These are phyloP conservation scores for Oophaga pumilio DNA, from an alignment of 2,113 vertebrate genomes.

Conservation along the genomic window DNA sequence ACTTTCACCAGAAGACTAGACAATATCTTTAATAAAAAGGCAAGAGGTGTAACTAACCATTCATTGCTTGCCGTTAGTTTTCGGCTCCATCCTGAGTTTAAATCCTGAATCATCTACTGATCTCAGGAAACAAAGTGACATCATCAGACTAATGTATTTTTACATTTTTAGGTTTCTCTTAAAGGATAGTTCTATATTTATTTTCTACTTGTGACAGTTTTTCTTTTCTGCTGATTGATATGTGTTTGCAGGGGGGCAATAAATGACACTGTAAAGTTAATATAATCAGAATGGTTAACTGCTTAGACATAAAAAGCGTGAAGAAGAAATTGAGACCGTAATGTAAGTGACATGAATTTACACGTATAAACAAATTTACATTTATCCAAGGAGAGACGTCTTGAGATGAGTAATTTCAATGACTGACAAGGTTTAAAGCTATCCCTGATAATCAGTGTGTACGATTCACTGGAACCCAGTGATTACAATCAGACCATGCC, in stretches of 20 bases:
- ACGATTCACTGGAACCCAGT: conserved; percentile 35
- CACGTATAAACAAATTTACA: conserved; percentile 48
- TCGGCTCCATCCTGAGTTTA: too few species aligned
- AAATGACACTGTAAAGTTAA: background rate
- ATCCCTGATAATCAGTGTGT: conserved; percentile 41
- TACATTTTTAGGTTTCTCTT: too few species aligned
- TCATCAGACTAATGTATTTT: too few species aligned
- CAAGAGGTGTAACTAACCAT: too few species aligned
- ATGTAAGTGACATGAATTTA: conserved; percentile 48
- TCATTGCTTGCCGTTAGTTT: too few species aligned
- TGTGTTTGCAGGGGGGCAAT: background rate
- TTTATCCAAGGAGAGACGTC: background rate
- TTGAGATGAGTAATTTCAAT: conserved; percentile 47
- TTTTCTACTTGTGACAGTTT: background rate
- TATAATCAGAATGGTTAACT: background rate
- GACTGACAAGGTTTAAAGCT: conserved; percentile 54
- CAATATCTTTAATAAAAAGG: too few species aligned
- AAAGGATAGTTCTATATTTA: background rate
- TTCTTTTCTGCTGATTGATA: background rate
- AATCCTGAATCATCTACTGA: too few species aligned
- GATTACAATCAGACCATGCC: conserved; percentile 45
- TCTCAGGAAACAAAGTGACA: too few species aligned
- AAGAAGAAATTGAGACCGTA: conserved; percentile 30
- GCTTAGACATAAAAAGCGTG: conserved; percentile 22
- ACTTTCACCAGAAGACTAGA: too few species aligned